phyloP scores from a whole-genome alignment of 2,113 vertebrate species.

The Platichthys flesus region DNA sequence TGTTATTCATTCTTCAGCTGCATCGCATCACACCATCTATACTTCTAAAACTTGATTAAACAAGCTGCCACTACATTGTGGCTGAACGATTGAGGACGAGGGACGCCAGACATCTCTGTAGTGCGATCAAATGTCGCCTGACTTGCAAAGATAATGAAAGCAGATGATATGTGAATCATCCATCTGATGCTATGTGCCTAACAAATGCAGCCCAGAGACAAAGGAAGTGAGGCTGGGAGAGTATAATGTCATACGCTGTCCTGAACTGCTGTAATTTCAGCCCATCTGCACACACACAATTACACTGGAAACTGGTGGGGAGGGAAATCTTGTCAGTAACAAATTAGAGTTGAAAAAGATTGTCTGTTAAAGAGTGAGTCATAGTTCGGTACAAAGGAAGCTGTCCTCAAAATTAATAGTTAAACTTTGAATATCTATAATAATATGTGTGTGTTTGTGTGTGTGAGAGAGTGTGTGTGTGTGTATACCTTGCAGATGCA shows the following conservation, averaged over 20 bases:
- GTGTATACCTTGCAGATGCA: conserved; percentile 89
- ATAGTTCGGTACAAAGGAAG: not conserved
- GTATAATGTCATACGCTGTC: conserved; percentile 17
- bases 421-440: not conserved
- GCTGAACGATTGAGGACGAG: conserved; percentile 4
- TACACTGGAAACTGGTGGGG: not conserved
- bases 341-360: not conserved
- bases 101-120: conserved; percentile 16
- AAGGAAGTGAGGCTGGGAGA: conserved; percentile 15
- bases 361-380: not conserved
- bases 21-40: not conserved
- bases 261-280: conserved; percentile 19
- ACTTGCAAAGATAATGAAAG: conserved; percentile 48
- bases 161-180: conserved; percentile 47
- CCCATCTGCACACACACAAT: conserved; percentile 15
- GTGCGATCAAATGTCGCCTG: conserved; percentile 34
- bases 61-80: conserved; percentile 11
- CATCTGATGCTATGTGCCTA: not conserved
- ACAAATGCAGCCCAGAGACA: conserved; percentile 14
- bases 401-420: not conserved
- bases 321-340: not conserved
- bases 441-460: not conserved
- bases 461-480: not conserved
- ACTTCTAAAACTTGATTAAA: not conserved
- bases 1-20: not conserved